Evolutionary conservation across 2,113 vertebrate genomes (phyloP).

Genomic region (Thryonomys swinderianus): DNA sequence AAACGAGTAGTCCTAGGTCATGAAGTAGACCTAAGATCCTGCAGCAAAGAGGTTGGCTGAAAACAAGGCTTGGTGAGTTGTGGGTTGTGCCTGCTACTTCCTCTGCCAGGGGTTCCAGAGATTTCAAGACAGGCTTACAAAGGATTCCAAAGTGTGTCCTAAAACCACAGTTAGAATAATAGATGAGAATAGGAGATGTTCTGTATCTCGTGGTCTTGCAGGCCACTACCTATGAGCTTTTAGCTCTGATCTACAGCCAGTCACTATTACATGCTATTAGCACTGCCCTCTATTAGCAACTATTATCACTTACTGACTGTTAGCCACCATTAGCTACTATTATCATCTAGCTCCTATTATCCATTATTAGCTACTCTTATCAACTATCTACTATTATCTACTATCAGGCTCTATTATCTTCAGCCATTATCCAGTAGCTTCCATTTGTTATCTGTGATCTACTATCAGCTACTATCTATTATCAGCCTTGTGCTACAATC

Average conservation of each 20-base stretch:
- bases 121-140: conserved; percentile 7
- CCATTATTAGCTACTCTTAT: conserved; percentile 78
- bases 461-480: conserved; percentile 71
- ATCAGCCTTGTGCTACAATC: conserved; percentile 53
- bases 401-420: conserved; percentile 77
- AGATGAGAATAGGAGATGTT: conserved; percentile 1
- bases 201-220: conserved; percentile 4
- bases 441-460: conserved; percentile 79
- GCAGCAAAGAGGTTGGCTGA: background rate
- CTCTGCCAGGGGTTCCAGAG: background rate
- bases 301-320: conserved; percentile 73
- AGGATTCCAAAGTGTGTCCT: background rate
- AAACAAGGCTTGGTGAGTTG: background rate
- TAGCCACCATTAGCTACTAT: conserved; percentile 78
- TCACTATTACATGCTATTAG: conserved; percentile 75
- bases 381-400: conserved; percentile 74
- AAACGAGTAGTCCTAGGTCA: background rate
- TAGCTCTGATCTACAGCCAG: conserved; percentile 61
- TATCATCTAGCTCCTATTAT: conserved; percentile 74
- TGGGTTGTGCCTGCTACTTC: background rate
- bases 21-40: background rate
- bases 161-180: conserved; percentile 39
- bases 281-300: conserved; percentile 73
- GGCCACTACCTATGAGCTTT: conserved; percentile 34
- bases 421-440: conserved; percentile 72